Conservation (phyloP, 2,888 invertebrate species). For the Drosophila limbata region DNA sequence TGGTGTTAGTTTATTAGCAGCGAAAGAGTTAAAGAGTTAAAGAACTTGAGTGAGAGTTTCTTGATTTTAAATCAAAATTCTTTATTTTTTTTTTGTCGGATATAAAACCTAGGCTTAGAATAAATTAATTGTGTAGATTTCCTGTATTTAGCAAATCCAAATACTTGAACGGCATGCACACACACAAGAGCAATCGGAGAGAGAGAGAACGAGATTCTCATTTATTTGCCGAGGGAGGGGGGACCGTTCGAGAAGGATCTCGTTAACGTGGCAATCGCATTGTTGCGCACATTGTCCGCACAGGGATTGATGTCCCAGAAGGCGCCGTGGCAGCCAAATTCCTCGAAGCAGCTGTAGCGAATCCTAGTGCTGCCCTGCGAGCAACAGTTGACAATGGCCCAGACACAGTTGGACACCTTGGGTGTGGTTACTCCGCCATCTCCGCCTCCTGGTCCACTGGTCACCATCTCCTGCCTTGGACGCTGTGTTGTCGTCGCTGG, state of each 20-base stretch:
- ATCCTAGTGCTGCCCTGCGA: slow-evolving; percentile 86
- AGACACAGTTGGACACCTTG: slow-evolving; percentile 88
- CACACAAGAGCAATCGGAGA: slow-evolving; percentile 1
- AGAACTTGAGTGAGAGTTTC: neutral
- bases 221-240: neutral
- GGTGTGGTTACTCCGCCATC: neutral
- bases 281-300: slow-evolving; percentile 86
- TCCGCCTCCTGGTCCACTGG: neutral
- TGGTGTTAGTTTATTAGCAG: slow-evolving; percentile 7
- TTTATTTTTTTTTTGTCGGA: slow-evolving; percentile 4
- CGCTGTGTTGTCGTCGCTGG: neutral
- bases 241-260: slow-evolving; percentile 16
- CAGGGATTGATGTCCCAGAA: slow-evolving; percentile 92
- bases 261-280: slow-evolving; percentile 48
- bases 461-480: neutral
- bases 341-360: slow-evolving; percentile 89
- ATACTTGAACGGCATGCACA: slow-evolving; percentile 23
- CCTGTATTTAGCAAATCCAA: slow-evolving; percentile 21
- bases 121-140: slow-evolving; percentile 24
- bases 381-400: slow-evolving; percentile 92
- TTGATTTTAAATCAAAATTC: neutral
- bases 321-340: slow-evolving; percentile 89
- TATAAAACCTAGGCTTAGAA: slow-evolving; percentile 26
- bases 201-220: neutral
- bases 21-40: neutral